Conservation (phyloP, 2,888 invertebrate genomes). For the Lasioglossum malachurum region DNA sequence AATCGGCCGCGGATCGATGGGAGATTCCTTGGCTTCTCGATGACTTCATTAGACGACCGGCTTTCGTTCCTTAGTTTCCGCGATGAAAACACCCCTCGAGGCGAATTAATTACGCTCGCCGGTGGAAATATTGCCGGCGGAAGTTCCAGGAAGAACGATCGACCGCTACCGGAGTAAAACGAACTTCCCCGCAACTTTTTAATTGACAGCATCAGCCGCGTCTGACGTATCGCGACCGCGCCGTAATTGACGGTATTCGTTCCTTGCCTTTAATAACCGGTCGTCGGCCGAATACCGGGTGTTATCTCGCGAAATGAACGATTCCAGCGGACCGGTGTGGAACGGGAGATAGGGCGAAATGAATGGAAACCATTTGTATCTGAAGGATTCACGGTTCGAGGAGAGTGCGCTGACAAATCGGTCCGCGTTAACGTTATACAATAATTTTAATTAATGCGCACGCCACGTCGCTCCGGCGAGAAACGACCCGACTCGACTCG, state of each 20-base stretch:
- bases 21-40: constrained; percentile 16
- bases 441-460: constrained; percentile 68
- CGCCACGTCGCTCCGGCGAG: not conserved
- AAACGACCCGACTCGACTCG: not conserved
- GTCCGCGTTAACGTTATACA: constrained; percentile 39
- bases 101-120: constrained; percentile 37
- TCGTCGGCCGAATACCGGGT: not conserved
- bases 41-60: constrained; percentile 1
- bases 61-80: constrained; percentile 7
- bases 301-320: not conserved
- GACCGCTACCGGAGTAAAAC: not conserved
- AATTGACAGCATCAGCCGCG: constrained; percentile 56
- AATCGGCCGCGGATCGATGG: not conserved
- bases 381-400: not conserved
- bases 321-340: not conserved
- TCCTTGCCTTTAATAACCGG: constrained; percentile 35
- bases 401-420: not conserved
- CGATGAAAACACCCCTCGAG: constrained; percentile 15
- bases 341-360: not conserved
- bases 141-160: constrained; percentile 27
- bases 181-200: constrained; percentile 49
- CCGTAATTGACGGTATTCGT: constrained; percentile 61
- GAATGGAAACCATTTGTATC: not conserved
- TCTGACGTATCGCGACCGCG: constrained; percentile 47
- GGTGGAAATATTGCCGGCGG: constrained; percentile 9